Base-by-base conservation (phyloP, 2,888 invertebrate genomes). In the Pegoplata infirma region DNA sequence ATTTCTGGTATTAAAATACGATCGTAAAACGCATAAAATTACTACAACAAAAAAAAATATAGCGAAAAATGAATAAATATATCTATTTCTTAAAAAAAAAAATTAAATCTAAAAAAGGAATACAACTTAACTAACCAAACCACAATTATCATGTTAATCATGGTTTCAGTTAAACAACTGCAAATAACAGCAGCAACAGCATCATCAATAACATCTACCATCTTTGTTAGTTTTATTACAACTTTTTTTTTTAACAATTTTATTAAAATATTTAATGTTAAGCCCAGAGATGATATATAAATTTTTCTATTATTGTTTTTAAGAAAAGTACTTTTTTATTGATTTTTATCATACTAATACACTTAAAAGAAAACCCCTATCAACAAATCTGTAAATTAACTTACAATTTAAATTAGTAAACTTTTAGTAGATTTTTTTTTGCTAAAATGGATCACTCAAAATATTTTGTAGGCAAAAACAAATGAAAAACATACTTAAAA, bases 1-100 rank as follows among this genome's bases (percentile, higher is more conserved):
- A 71, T 79, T 79, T 79, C 79, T 79, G 74, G 79, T 79, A 79
- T 79, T 56, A 59, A 64, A 46, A 23, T 28, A 16, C 36, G 51
- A 7, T 28, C 46, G 10, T 10, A 5, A 36, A 59, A 61, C 59
- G 47, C 66, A 74, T 53, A 58, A 78, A 64, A 69, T 64, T 19
- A 69, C 36, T 64, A 36, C 51, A 59, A 53, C 36, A 64, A 56
- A 19, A 56, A 32, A 19, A n/a, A 19, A 56, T n/a, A 55, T 8
- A n/a, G n/a, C n/a, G n/a, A n/a, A n/a, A n/a, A n/a, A n/a, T n/a
- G n/a, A n/a, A n/a, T n/a, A 8, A 23, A 56, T 12, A 12, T 23
- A n/a, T 40, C 36, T n/a, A 40, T 40, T 40, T 40, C 36, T 40
- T 40, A 4, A 40, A 40, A 40, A n/a, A 3, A 12, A 40, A 40